A percentile compares a stretch with the other conserved stretches of the same genome.
phyloP scores from a whole-genome alignment of 2,113 vertebrate genomes.

The Onychostoma macrolepis region DNA sequence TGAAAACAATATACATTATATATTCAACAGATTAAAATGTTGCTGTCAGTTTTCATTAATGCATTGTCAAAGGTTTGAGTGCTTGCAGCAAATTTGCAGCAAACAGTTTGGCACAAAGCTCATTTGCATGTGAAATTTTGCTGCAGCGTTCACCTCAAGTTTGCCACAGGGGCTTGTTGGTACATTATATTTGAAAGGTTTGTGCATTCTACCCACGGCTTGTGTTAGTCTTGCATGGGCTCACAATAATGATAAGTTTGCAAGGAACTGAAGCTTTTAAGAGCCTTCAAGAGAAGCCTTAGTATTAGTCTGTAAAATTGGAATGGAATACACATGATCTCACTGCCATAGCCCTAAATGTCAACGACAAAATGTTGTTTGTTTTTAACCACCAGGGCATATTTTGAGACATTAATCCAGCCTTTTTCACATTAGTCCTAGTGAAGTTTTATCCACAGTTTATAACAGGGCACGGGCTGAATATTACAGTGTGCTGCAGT shows the following conservation, averaged over 20 bases:
- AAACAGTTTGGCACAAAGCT: neutral
- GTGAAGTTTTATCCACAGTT: neutral
- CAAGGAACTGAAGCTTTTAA: conserved; percentile 26
- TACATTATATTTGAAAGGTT: neutral
- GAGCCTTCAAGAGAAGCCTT: neutral
- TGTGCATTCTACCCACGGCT: neutral
- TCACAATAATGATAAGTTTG: neutral
- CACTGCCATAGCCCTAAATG: neutral
- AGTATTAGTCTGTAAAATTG: neutral
- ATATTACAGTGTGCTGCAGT: neutral
- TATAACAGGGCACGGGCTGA: neutral
- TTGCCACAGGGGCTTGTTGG: neutral
- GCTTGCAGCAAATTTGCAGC: neutral
- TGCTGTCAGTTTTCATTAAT: neutral
- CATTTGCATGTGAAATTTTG: neutral
- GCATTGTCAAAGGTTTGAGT: neutral
- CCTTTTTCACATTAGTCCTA: neutral
- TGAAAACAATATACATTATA: neutral
- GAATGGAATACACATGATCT: neutral
- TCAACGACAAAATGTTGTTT: neutral
- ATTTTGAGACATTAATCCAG: neutral
- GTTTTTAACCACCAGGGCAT: neutral
- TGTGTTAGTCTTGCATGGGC: conserved; percentile 9
- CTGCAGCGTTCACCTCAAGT: neutral
- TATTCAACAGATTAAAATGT: neutral